phyloP scores from a whole-genome alignment of 2,797 vertebrate species.

The Anas bernieri region DNA sequence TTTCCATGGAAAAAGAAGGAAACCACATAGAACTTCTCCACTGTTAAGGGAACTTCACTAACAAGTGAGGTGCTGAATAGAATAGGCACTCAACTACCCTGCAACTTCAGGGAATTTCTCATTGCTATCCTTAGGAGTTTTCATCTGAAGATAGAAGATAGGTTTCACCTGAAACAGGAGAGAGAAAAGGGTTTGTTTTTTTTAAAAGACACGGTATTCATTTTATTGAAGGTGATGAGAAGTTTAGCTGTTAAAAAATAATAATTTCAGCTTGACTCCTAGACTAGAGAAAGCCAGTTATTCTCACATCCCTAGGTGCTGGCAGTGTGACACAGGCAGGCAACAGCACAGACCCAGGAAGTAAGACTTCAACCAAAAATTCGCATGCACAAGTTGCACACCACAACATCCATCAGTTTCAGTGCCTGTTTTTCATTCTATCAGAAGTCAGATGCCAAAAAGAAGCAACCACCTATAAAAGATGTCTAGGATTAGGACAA shows the following conservation, averaged over 20 bases:
- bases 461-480: background rate
- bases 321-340: background rate
- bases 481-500: background rate
- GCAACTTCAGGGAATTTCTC: background rate
- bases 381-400: fast-evolving
- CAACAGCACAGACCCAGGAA: background rate
- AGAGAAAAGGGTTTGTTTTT: background rate
- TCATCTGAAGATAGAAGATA: background rate
- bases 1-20: background rate
- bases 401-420: background rate
- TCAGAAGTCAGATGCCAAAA: background rate
- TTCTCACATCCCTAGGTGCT: background rate
- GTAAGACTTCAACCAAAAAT: background rate
- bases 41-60: background rate
- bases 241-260: fast-evolving
- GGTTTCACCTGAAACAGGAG: too few species aligned
- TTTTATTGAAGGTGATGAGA: background rate
- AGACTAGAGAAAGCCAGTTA: background rate
- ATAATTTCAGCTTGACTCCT: background rate
- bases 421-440: background rate
- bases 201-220: background rate
- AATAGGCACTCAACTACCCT: background rate
- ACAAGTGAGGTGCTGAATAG: background rate
- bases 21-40: background rate
- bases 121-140: background rate